Conservation (phyloP, 2,797 vertebrate genomes). For the Halcyon badia region DNA sequence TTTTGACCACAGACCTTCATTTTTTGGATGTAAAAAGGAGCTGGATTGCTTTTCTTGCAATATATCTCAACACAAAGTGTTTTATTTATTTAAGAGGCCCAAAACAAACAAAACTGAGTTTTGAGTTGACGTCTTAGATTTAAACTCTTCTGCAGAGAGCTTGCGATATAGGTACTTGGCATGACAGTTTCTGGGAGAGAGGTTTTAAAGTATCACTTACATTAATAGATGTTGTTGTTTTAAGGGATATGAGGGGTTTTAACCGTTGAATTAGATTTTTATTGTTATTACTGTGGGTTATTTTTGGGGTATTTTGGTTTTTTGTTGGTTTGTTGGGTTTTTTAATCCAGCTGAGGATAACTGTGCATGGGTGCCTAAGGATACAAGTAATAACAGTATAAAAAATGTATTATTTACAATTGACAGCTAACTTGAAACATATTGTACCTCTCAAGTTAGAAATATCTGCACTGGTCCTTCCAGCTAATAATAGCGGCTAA, state of each 20-base stretch:
- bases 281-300: neutral
- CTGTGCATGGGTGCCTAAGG: neutral
- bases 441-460: neutral
- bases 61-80: neutral
- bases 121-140: neutral
- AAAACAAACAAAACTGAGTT: neutral
- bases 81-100: neutral
- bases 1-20: neutral
- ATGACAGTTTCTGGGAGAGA: neutral
- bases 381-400: neutral
- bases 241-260: neutral
- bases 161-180: neutral
- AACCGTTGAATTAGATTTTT: neutral
- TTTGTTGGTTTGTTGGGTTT: too few species aligned
- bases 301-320: fast-evolving
- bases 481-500: neutral
- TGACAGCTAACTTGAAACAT: neutral
- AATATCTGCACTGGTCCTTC: neutral
- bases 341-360: neutral
- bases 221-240: neutral
- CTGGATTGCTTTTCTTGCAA: neutral
- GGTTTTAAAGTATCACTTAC: neutral
- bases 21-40: neutral
- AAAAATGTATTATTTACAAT: neutral
- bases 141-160: neutral